phyloP scores from a whole-genome alignment of 2,797 vertebrate genomes.

The Ctenopoma multispine region DNA sequence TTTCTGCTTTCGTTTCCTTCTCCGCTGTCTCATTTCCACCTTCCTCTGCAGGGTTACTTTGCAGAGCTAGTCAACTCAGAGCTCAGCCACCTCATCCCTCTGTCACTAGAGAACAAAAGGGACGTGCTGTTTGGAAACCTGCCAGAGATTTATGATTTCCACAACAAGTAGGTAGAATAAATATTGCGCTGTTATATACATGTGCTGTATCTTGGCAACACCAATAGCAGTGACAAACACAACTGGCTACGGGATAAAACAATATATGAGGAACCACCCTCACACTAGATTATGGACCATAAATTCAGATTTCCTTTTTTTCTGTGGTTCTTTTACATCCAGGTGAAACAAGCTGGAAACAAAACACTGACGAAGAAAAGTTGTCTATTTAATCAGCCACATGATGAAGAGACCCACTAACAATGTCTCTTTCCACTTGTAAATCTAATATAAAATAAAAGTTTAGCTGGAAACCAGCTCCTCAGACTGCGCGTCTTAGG shows the following conservation, averaged over 20 bases:
- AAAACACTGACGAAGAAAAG: too few relatives aligned
- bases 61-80: conserved; percentile 91
- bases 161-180: conserved; percentile 86
- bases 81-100: conserved; percentile 90
- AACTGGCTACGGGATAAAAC: not conserved
- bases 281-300: too few relatives aligned
- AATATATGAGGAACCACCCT: too few relatives aligned
- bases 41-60: conserved; percentile 88
- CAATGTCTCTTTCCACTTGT: too few relatives aligned
- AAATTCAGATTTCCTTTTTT: too few relatives aligned
- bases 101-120: conserved; percentile 90
- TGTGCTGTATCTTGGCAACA: not conserved
- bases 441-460: too few relatives aligned
- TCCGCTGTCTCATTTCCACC: not conserved
- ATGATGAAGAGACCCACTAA: too few relatives aligned
- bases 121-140: conserved; percentile 96
- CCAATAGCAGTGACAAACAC: not conserved
- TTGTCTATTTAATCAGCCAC: too few relatives aligned
- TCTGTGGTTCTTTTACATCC: too few relatives aligned
- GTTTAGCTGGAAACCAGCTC: too few relatives aligned
- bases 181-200: not conserved
- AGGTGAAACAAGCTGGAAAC: too few relatives aligned
- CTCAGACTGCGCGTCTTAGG: too few relatives aligned
- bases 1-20: not conserved
- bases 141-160: conserved; percentile 93